These are phyloP conservation scores for Tethea ocularis DNA, from an alignment of 2,888 invertebrate species.

Conservation along the genomic window DNA sequence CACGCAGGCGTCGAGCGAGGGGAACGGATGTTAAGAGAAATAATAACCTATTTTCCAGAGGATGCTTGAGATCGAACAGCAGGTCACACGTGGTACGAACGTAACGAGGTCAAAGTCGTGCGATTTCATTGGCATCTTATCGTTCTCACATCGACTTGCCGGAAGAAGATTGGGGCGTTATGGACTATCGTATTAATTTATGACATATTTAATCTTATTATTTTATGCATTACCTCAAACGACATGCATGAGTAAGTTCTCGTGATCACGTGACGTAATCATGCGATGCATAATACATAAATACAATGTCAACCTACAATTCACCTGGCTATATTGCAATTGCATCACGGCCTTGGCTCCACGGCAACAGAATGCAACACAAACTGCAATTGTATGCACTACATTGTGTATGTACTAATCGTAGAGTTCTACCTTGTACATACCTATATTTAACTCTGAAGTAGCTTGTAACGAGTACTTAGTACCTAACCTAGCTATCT, in stretches of 20 bases:
- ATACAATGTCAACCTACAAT: constrained; percentile 57
- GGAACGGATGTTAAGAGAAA: constrained; percentile 47
- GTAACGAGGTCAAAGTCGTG: constrained; percentile 49
- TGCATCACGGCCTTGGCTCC: constrained; percentile 78
- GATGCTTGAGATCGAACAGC: constrained; percentile 38
- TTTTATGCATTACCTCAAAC: not conserved
- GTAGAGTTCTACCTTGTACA: constrained; percentile 2
- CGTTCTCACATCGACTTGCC: constrained; percentile 15
- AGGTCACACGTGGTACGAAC: constrained; percentile 14
- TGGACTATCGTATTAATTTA: not conserved
- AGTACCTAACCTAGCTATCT: too few species aligned
- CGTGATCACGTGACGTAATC: constrained; percentile 58
- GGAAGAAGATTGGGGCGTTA: constrained; percentile 4
- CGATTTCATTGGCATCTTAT: constrained; percentile 12
- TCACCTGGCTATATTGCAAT: constrained; percentile 71
- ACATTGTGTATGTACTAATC: constrained; percentile 23
- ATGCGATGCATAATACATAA: constrained; percentile 58
- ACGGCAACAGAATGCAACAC: constrained; percentile 70
- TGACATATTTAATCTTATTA: not conserved
- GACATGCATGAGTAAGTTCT: constrained; percentile 11
- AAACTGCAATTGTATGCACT: constrained; percentile 59
- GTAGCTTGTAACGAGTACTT: not conserved
- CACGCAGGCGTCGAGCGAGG: constrained; percentile 55
- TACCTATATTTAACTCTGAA: not conserved
- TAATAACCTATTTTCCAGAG: constrained; percentile 59